These are phyloP conservation scores for Perdita meconis DNA, from an alignment of 2,888 invertebrate genomes.

Conservation along the genomic window DNA sequence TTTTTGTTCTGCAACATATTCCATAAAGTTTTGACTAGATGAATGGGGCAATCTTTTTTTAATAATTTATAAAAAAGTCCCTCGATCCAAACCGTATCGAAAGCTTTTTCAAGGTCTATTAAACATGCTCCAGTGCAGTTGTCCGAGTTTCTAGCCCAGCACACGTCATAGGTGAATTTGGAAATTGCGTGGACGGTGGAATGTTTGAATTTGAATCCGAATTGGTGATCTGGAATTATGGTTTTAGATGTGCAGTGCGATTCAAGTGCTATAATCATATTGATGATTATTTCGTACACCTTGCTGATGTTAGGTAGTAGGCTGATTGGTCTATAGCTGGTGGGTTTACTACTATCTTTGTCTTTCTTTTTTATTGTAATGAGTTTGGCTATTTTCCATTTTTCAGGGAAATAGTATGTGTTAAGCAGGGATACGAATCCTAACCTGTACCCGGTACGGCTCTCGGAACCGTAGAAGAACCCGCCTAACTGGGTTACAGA, in stretches of 20 bases:
- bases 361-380: slow-evolving; percentile 9
- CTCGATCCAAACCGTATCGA: slow-evolving; percentile 33
- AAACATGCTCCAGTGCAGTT: slow-evolving; percentile 16
- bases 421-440: too few species aligned
- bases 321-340: slow-evolving; percentile 15
- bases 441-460: too few species aligned
- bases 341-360: neutral
- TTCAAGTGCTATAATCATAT: neutral
- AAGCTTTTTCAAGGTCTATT: neutral
- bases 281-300: slow-evolving; percentile 3
- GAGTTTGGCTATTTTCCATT: slow-evolving; percentile 18
- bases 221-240: slow-evolving; percentile 1
- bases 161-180: slow-evolving; percentile 21
- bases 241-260: neutral
- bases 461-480: too few species aligned
- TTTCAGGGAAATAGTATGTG: neutral
- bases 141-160: slow-evolving; percentile 15
- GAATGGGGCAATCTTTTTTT: too few species aligned
- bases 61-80: slow-evolving; percentile 44
- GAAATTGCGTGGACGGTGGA: neutral
- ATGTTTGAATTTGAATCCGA: neutral
- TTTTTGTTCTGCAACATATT: too few species aligned
- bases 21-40: too few species aligned
- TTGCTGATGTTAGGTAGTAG: neutral
- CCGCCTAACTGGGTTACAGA: too few species aligned